These are phyloP conservation scores for Pseudopipra pipra DNA, from an alignment of 2,113 vertebrate genomes.

Conservation along the genomic window DNA sequence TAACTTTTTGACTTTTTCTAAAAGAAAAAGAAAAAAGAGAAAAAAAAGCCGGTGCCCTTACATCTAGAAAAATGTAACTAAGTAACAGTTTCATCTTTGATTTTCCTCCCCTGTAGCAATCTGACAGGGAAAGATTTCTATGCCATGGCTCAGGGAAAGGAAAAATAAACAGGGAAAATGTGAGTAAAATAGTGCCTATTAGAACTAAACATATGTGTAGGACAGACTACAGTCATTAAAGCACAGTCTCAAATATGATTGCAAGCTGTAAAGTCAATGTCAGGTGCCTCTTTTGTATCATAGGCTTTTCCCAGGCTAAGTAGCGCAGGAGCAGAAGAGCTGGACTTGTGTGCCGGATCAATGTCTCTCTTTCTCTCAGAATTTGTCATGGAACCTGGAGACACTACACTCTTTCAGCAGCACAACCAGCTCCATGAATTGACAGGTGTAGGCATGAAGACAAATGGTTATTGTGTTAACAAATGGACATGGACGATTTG, in stretches of 20 bases:
- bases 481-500: background rate
- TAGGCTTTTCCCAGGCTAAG: background rate
- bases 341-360: background rate
- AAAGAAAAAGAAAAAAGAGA: background rate
- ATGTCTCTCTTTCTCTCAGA: background rate
- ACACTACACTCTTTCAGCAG: background rate
- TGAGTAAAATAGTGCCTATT: background rate
- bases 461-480: background rate
- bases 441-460: background rate
- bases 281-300: constrained; percentile 9
- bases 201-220: background rate
- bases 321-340: background rate
- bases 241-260: background rate
- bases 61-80: background rate
- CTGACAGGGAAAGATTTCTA: background rate
- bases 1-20: background rate
- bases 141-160: constrained; percentile 22
- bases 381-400: background rate
- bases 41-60: background rate
- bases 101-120: background rate
- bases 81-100: background rate
- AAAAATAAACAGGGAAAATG: background rate
- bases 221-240: background rate
- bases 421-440: background rate
- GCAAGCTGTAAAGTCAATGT: background rate